These are phyloP conservation scores for Atlantisia rogersi DNA, from an alignment of 2,113 vertebrate species.

Conservation along the genomic window DNA sequence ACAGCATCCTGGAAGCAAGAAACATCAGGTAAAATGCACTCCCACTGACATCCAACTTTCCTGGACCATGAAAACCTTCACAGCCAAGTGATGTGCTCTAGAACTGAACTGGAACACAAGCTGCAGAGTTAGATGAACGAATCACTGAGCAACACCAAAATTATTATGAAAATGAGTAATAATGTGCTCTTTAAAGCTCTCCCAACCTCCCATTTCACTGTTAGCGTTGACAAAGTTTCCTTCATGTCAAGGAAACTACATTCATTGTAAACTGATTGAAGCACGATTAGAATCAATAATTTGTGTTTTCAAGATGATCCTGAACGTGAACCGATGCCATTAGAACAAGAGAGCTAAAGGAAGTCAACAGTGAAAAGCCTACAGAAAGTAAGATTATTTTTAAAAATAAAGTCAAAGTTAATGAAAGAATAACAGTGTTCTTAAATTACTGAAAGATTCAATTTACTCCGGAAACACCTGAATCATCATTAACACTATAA, in stretches of 20 bases:
- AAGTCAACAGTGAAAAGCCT: not conserved
- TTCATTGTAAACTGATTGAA: not conserved
- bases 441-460: slow-evolving; percentile 19
- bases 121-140: not conserved
- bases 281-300: not conserved
- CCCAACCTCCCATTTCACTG: not conserved
- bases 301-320: slow-evolving; percentile 9
- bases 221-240: not conserved
- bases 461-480: slow-evolving; percentile 60
- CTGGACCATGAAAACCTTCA: not conserved
- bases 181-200: not conserved
- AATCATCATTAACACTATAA: slow-evolving; percentile 66
- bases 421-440: slow-evolving; percentile 33
- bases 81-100: not conserved
- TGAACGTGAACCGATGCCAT: not conserved
- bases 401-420: not conserved
- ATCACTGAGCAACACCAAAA: not conserved
- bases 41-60: not conserved
- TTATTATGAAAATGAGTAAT: not conserved
- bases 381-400: not conserved
- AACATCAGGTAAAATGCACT: not conserved
- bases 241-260: not conserved
- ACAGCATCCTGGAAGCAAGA: not conserved
- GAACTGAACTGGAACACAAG: not conserved
- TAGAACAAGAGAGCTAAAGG: not conserved